A percentile compares a stretch with the other conserved stretches of the same genome.
phyloP scores from a whole-genome alignment of 2,888 invertebrate species.

The Macrophya alboannulata region DNA sequence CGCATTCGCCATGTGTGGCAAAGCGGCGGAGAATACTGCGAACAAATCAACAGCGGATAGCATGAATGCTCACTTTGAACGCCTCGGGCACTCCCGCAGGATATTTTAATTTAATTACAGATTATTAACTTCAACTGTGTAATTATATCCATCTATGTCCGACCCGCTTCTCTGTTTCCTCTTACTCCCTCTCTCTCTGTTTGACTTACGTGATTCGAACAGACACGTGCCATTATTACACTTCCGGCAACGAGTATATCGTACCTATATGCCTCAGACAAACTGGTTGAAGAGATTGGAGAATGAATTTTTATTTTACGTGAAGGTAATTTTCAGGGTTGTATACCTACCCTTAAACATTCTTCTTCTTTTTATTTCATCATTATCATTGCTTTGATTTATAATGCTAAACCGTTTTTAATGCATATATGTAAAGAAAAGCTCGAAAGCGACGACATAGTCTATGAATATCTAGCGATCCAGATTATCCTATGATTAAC shows the following conservation, averaged over 20 bases:
- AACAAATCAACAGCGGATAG: slow-evolving; percentile 45
- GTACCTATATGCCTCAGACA: neutral
- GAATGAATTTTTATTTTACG: neutral
- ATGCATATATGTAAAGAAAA: neutral
- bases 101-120: slow-evolving; percentile 68
- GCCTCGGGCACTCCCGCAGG: slow-evolving; percentile 61
- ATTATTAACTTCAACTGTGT: slow-evolving; percentile 67
- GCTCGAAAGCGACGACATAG: neutral
- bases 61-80: slow-evolving; percentile 44
- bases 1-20: slow-evolving; percentile 24
- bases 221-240: slow-evolving; percentile 46
- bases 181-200: slow-evolving; percentile 23
- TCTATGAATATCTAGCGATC: slow-evolving; percentile 36
- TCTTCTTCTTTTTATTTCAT: neutral
- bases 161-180: slow-evolving; percentile 36
- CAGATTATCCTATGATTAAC: slow-evolving; percentile 41
- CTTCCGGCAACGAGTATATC: slow-evolving; percentile 33
- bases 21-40: slow-evolving; percentile 8
- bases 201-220: slow-evolving; percentile 36
- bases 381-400: neutral
- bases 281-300: neutral
- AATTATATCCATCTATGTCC: slow-evolving; percentile 66
- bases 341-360: neutral
- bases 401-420: neutral
- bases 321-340: neutral